Evolutionary conservation across 2,113 vertebrate genomes (phyloP), one percentile per base, ranked within the genome.

Genomic region (Chionis minor): DNA sequence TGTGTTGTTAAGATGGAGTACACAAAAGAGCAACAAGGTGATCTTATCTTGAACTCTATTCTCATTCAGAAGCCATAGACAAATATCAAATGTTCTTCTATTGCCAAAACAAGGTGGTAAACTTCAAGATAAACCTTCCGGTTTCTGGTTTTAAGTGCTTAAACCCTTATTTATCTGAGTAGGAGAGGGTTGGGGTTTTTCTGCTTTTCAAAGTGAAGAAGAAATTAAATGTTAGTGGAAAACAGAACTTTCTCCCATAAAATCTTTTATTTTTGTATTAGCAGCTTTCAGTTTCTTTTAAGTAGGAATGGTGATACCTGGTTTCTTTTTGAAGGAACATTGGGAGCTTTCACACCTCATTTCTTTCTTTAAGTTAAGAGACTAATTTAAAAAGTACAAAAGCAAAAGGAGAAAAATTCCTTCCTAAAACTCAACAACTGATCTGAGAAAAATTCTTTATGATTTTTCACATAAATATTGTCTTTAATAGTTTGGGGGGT

Each of bases 1-100:
- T 97, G 96, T 98, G 96, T 92, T 98, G 97, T 98, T 97, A 98
- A 98, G 94, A 88, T 94, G 94, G 92, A 97, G 78, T 79, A 96
- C 95, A 96, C 94, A 97, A 97, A 97, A 84, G 93, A 96, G 77
- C 80, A 95, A 97, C 97, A 96, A 98, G 89, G 89, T 89, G 95
- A 98, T 98, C 96, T 94, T 97, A 98, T 98, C 97, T 96, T 92
- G 89, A 92, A 81, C 86, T 78, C 93, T 94, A 38, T 97, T 97
- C 97, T 96, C 90, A 92, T 92, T 95, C 92, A 86, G 80, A 81
- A 97, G 85, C 86, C 65, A 92, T 52, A 96, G 97, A 92, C 96
- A 96, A 97, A 95, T 96, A 93, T 95, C 92, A 79, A 93, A 93
- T 91, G 93, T 56, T 85, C 93, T 94, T 97, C 93, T 96, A 72